Base-by-base conservation (phyloP, 2,888 invertebrate genomes). In the Epicampocera succincta region DNA sequence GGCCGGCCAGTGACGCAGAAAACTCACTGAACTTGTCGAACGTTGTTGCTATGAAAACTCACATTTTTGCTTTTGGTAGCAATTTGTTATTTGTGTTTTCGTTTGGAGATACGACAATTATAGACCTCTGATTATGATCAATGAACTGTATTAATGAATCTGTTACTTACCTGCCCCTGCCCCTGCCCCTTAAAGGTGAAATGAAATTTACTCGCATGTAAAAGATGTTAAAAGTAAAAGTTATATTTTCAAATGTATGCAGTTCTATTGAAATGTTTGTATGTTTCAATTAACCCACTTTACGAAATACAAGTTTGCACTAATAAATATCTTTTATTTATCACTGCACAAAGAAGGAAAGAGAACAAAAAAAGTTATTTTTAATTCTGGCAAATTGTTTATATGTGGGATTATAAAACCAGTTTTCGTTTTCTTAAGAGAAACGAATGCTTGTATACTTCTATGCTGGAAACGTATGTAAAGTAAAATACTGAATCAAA, bases 1-100 rank as follows among this genome's bases (percentile, higher is more conserved):
- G 21, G 50, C 13, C 68, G 21, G 50, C 13, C 68, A 75, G 21
- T 68, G 75, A 75, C 60, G 75, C 75, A 68, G 29, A 75, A 75
- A 68, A 68, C 68, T 60, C 60, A 75, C 58, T 75, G 68, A 75
- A 75, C 68, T 75, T 75, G 74, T 75, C 58, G 21, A 50, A 56
- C 17, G 48, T 58, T 60, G 33, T 15, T 73, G 61, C 46, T 25
- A 8, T 13, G 33, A 33, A 1, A 42, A 66, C 11, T 61, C 52
- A n/a, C 17, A 17, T 48, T 52, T 8, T 19, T 19, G 68, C 33
- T 56, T 6, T 8, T 56, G 44, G 33, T 44, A 42, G 42, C 19
- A 25, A 17, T 19, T 61, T 17, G 33, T 72, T 52, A 19, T 42
- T 29, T 9, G 13, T n/a, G 1, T 40, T 44, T 40, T 44, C 25